Base-by-base conservation (phyloP, 1,140 invertebrate species). In the Diabrotica undecimpunctata region DNA sequence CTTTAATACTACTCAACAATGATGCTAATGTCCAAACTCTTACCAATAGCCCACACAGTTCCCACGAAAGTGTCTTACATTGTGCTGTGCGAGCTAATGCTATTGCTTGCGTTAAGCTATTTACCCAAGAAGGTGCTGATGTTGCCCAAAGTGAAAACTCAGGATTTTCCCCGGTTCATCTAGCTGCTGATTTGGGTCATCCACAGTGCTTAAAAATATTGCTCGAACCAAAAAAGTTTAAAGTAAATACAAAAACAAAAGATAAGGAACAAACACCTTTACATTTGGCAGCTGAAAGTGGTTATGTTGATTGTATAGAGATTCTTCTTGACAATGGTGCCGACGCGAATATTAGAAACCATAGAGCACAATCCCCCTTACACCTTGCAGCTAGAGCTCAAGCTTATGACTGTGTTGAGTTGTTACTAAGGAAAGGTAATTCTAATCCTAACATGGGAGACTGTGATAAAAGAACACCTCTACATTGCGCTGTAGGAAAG, bases 231-330 rank as follows among this genome's bases (percentile, higher is more conserved):
- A 85, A 86, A 25, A 85, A 37, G 80, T 83, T 67, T 83, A 86
- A 38, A 76, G 83, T 75, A 81, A 93, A 84, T 80, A 83, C 46
- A 67, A 85, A 81, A 65, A 87, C 87, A 5, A 77, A 86, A 6
- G 86, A 88, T 63, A 85, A 87, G 71, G 86, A 87, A 70, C 88
- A 88, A 51, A 92, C 90, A 0, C 86, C 91, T 0, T 74, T 94
- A 12, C 92, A 94, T 79, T 79, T 93, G 66, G 90, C 91, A 0
- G 90, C 91, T 3, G 89, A 91, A 67, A 88, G 89, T 56, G 90
- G 90, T 38, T 90, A 89, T 69, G 82, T 82, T 7, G 87, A 90
- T 37, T 91, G 90, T 68, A 84, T 91, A 0, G 83, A 88, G 66
- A 77, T 91, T 51, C 75, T 95, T 12, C 75, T 94, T 13, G 82